These are phyloP conservation scores for Caenorhabditis virilis DNA, from an alignment of 2,888 invertebrate genomes.

Conservation along the genomic window DNA sequence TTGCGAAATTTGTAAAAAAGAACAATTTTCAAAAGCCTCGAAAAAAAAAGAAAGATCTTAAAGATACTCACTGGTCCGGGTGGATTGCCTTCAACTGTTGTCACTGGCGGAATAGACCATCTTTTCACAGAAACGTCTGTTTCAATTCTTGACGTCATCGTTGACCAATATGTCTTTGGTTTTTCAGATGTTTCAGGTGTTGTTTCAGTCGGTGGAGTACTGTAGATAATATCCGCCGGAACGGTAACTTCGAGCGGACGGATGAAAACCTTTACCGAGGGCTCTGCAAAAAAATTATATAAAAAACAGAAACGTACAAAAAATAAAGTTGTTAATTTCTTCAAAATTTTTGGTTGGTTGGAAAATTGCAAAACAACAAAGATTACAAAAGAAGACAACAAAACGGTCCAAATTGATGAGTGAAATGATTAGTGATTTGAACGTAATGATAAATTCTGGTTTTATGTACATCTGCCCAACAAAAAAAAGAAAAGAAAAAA, in stretches of 20 bases:
- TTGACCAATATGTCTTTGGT: conserved; percentile 40
- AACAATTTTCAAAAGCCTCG: no score
- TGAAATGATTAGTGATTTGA: conserved; percentile 25
- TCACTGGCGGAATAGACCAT: conserved; percentile 52
- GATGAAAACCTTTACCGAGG: conserved; percentile 41
- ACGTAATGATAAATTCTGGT: conserved; percentile 21
- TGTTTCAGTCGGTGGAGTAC: neutral
- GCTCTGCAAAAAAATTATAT: conserved; percentile 26
- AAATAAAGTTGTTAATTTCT: no score
- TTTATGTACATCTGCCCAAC: no score
- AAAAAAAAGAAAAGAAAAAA: no score
- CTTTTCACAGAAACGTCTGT: conserved; percentile 48
- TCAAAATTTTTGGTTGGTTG: no score
- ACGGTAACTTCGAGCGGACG: conserved; percentile 50
- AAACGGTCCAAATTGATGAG: conserved; percentile 14
- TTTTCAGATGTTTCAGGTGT: neutral
- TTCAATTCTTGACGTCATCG: conserved; percentile 53
- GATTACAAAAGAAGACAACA: conserved; percentile 10
- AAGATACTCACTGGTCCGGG: conserved; percentile 54
- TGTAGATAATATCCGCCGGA: conserved; percentile 29
- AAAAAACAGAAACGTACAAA: no score
- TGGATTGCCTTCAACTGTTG: conserved; percentile 47
- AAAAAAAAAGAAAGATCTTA: neutral
- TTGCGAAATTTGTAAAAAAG: no score
- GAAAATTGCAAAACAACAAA: no score